A percentile compares a stretch with the other conserved stretches of the same genome.
Conservation (phyloP, 2,113 vertebrate genomes). For the Myrmophylax atrothorax region DNA sequence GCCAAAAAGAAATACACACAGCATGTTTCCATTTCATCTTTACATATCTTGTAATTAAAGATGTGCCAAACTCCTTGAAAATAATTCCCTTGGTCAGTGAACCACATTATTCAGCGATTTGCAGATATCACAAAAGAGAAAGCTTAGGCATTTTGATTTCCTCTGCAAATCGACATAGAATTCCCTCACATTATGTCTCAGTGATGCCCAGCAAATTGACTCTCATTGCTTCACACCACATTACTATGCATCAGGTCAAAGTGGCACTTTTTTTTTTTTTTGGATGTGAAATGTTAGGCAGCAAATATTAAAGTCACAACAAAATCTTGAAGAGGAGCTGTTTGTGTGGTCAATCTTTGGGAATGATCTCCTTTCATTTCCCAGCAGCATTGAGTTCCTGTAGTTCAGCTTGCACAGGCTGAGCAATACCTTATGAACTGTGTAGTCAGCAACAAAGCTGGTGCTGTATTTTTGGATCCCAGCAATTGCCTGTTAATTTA, state of each 20-base stretch:
- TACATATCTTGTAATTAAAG: slow-evolving; percentile 69
- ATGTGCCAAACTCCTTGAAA: slow-evolving; percentile 52
- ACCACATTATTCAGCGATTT: slow-evolving; percentile 50
- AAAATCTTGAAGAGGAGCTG: neutral
- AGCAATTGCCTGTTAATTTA: neutral
- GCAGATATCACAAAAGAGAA: slow-evolving; percentile 52
- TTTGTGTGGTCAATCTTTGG: neutral
- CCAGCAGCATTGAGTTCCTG: neutral
- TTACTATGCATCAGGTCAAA: slow-evolving; percentile 21
- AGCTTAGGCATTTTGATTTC: slow-evolving; percentile 28
- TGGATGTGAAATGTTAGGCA: neutral
- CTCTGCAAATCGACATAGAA: neutral
- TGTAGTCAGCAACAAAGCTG: neutral
- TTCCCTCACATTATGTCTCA: neutral
- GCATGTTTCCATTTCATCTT: slow-evolving; percentile 55
- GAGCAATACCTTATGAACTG: neutral
- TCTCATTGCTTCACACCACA: slow-evolving; percentile 6
- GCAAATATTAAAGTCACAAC: neutral
- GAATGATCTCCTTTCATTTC: neutral
- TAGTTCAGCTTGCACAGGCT: neutral
- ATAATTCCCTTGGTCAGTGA: slow-evolving; percentile 66
- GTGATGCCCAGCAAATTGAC: slow-evolving; percentile 36
- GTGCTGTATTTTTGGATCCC: neutral
- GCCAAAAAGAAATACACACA: slow-evolving; percentile 40
- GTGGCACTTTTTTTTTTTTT: neutral